Conservation (phyloP, 2,888 invertebrate species). For the Drosophila testacea region DNA sequence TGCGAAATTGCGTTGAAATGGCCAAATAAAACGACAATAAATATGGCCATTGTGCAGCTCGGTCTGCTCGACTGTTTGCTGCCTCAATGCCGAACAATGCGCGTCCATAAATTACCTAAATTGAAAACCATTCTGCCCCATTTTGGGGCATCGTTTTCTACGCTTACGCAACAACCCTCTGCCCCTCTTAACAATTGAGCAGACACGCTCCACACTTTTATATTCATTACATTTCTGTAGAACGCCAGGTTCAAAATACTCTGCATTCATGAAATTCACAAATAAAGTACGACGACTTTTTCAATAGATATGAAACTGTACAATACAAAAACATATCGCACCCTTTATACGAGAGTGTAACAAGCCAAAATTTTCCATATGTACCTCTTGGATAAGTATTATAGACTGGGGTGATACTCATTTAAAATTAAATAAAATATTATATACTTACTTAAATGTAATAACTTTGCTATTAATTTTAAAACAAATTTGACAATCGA, state of each 20-base stretch:
- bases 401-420: background rate
- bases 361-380: too few relatives aligned
- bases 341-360: too few relatives aligned
- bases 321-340: background rate
- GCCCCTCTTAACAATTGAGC: constrained; percentile 7
- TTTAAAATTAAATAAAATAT: too few relatives aligned
- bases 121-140: constrained; percentile 67
- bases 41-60: constrained; percentile 68
- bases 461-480: too few relatives aligned
- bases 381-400: too few relatives aligned
- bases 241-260: constrained; percentile 28
- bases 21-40: constrained; percentile 74
- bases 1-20: constrained; percentile 67
- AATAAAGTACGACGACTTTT: constrained; percentile 2
- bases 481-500: too few relatives aligned
- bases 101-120: constrained; percentile 74
- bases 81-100: constrained; percentile 61
- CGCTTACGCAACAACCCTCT: background rate
- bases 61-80: constrained; percentile 25
- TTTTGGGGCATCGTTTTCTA: constrained; percentile 37
- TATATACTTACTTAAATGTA: too few relatives aligned
- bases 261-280: constrained; percentile 26
- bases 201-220: constrained; percentile 51
- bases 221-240: constrained; percentile 68
- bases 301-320: background rate